These are phyloP conservation scores for Merodon equestris DNA, from an alignment of 2,888 invertebrate genomes.

Conservation along the genomic window DNA sequence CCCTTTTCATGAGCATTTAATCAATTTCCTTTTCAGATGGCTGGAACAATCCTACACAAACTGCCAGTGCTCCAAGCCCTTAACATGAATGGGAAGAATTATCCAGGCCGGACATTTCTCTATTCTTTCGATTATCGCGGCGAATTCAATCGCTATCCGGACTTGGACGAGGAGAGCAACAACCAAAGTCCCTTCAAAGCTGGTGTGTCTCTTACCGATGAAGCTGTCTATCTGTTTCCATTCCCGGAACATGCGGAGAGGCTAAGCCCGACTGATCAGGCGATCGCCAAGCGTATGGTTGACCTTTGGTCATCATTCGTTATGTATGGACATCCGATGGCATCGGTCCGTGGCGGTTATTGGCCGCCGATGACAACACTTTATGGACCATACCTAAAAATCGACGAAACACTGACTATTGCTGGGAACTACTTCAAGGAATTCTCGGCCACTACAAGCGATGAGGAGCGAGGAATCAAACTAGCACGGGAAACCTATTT, in stretches of 20 bases:
- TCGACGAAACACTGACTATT: slow-evolving; percentile 75
- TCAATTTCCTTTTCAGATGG: slow-evolving; percentile 74
- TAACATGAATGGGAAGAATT: slow-evolving; percentile 18
- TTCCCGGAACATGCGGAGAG: slow-evolving; percentile 75
- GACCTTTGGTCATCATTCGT: slow-evolving; percentile 79
- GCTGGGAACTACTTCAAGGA: slow-evolving; percentile 76
- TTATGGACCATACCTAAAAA: slow-evolving; percentile 78
- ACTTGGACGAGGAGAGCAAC: slow-evolving; percentile 77
- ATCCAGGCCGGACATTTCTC: slow-evolving; percentile 74
- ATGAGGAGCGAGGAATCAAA: slow-evolving; percentile 70
- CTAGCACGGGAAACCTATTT: slow-evolving; percentile 45
- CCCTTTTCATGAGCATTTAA: background rate
- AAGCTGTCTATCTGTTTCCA: slow-evolving; percentile 81
- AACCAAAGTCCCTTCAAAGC: slow-evolving; percentile 78
- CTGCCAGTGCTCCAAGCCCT: slow-evolving; percentile 78
- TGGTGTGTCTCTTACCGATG: slow-evolving; percentile 82
- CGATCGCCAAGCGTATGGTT: slow-evolving; percentile 79
- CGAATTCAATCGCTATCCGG: slow-evolving; percentile 77
- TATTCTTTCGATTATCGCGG: slow-evolving; percentile 80
- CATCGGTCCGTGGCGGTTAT: slow-evolving; percentile 72
- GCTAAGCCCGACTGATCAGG: slow-evolving; percentile 76
- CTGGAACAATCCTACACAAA: slow-evolving; percentile 79
- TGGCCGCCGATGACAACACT: slow-evolving; percentile 78
- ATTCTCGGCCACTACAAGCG: slow-evolving; percentile 74
- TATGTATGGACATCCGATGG: slow-evolving; percentile 75